Evolutionary conservation across 1,140 invertebrate species (phyloP), one percentile per base, ranked within the genome.

Genomic region (Stegodyphus dumicola): DNA sequence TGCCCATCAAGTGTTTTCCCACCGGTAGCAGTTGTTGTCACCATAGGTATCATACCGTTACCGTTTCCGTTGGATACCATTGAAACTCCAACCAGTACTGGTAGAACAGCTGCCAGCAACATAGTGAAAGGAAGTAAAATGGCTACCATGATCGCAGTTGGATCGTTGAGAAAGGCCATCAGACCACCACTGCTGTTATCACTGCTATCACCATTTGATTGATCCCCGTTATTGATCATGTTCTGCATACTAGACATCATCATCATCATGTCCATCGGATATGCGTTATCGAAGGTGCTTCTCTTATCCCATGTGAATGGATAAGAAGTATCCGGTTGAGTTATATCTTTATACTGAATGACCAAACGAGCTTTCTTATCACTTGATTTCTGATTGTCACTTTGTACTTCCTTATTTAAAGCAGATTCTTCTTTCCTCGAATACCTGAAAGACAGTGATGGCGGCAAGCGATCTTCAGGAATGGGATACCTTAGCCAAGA

Each of bases 121-220:
- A 85, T 10, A 5, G 81, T 76, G n/a, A 85, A 60, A 11, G 81
- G 81, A 15, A 85, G 56, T 7, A 76, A 17, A 17, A 71, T 51
- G 6, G 74, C 74, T 2, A 85, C 18, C 70, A 81, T 65, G 6
- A 65, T 13, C 52, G 79, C 54, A 4, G 74, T 6, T 6, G 70
- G 79, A 66, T 64, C 70, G 17, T 66, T 74, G n/a, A 74, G 15
- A 9, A 74, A n/a, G 7, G 65, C 17, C 13, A 11, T 54, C 33
- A 52, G 54, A 33, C 67, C 18, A 80, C 7, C 52, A 51, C 11
- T 3, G 7, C 51, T 33, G 10, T 69, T 48, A 65, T 18, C 60
- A 5, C 17, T 17, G 7, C 6, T 53, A 10, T 78, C 51, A 53
- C 33, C 66, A 11, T 11, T 33, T 53, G 65, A 49, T 9, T 9